Percentiles rank a stretch among this genome's conserved stretches.
These are phyloP conservation scores for Meloidogyne exigua DNA, from an alignment of 1,140 invertebrate species.

Conservation along the genomic window DNA sequence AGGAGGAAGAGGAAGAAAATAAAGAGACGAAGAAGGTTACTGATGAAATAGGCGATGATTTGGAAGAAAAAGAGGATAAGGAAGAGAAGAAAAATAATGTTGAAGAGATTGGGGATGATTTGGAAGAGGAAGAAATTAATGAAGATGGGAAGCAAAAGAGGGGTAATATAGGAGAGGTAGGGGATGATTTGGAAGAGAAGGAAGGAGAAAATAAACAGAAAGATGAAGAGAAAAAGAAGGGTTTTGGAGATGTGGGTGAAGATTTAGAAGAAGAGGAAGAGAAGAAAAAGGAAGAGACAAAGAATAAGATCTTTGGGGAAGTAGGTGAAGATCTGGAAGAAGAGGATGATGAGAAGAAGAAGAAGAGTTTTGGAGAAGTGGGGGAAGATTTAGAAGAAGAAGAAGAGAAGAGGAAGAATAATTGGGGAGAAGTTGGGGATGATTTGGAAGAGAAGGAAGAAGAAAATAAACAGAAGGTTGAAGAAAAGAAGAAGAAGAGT, in stretches of 20 bases:
- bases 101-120: background rate
- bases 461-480: background rate
- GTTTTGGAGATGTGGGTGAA: background rate
- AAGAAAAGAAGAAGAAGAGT: background rate
- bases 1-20: background rate
- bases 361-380: slow-evolving; percentile 13
- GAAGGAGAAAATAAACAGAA: background rate
- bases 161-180: background rate
- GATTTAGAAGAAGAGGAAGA: background rate
- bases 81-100: background rate
- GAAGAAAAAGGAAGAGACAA: background rate
- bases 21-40: background rate
- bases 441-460: background rate
- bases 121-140: background rate
- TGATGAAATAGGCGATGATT: background rate
- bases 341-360: background rate
- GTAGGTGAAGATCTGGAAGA: background rate
- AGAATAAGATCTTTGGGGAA: background rate
- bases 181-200: slow-evolving; percentile 18
- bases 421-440: background rate
- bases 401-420: background rate
- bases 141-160: background rate
- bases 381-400: slow-evolving; percentile 26
- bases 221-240: background rate
- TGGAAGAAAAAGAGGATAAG: background rate